These are phyloP conservation scores for Ptychodera flava DNA, from an alignment of 35 echinoderm and acorn worm genomes.

Conservation along the genomic window DNA sequence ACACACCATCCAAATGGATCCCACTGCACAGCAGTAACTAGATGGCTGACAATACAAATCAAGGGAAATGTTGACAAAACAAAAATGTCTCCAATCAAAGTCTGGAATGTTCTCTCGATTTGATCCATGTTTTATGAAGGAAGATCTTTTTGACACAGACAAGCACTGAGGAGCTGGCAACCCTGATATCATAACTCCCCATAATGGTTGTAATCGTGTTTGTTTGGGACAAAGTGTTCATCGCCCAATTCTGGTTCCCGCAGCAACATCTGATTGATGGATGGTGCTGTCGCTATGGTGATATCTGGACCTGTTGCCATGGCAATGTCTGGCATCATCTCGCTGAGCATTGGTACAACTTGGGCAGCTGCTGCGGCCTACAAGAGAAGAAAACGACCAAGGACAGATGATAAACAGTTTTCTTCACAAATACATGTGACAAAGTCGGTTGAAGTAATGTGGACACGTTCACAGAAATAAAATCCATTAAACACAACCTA, in stretches of 20 bases:
- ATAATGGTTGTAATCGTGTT: not conserved
- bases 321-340: slow-evolving; percentile 99
- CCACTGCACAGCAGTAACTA: too few relatives aligned
- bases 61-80: too few relatives aligned
- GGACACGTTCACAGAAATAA: too few relatives aligned
- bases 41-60: too few relatives aligned
- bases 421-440: not conserved
- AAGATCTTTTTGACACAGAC: too few relatives aligned
- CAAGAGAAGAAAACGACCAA: slow-evolving; percentile 14
- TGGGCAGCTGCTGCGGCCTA: slow-evolving; percentile 77
- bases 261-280: slow-evolving; percentile 95
- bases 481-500: too few relatives aligned
- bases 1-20: too few relatives aligned
- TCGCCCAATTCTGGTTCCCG: slow-evolving; percentile 86
- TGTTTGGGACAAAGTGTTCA: slow-evolving; percentile 25
- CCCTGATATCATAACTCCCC: not conserved
- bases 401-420: not conserved
- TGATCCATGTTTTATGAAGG: too few relatives aligned
- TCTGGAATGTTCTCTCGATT: too few relatives aligned
- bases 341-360: slow-evolving; percentile 93
- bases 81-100: too few relatives aligned
- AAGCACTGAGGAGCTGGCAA: too few relatives aligned
- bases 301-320: slow-evolving; percentile 94
- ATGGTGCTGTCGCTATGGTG: slow-evolving; percentile 94
- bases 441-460: too few relatives aligned